A percentile compares a stretch with the other conserved stretches of the same genome.
phyloP scores from a whole-genome alignment of 2,888 invertebrate species.

The Masnerella sp. region DNA sequence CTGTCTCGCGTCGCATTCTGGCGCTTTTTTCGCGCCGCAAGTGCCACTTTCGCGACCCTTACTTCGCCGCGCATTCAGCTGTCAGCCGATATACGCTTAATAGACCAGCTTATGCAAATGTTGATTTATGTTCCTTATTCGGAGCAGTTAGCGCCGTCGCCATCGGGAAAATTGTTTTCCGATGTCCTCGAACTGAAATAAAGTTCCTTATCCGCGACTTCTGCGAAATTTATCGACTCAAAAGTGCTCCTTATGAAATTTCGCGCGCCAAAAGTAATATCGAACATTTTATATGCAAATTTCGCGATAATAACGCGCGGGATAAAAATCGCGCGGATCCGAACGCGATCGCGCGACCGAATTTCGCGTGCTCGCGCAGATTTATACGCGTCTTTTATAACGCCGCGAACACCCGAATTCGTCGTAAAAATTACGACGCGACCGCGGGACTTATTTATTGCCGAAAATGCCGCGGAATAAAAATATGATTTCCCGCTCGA shows the following conservation, averaged over 20 bases:
- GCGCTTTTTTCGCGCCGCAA: constrained; percentile 10
- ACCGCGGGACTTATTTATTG: constrained; percentile 28
- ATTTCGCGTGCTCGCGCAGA: constrained; percentile 1
- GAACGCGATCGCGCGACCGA: too few relatives aligned
- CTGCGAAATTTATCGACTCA: constrained; percentile 13
- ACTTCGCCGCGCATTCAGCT: constrained; percentile 22
- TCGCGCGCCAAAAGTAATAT: constrained; percentile 7
- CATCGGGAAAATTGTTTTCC: constrained; percentile 24
- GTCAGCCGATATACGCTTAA: constrained; percentile 24
- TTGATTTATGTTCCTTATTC: constrained; percentile 25
- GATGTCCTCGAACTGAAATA: constrained; percentile 17
- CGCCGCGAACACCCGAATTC: constrained; percentile 4
- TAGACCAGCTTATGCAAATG: constrained; percentile 33
- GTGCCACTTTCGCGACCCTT: constrained; percentile 14
- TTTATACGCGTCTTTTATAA: constrained; percentile 16
- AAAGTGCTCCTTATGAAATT: constrained; percentile 9
- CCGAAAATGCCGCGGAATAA: constrained; percentile 27
- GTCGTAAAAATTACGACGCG: constrained; percentile 30
- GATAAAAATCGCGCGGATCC: constrained; percentile 13
- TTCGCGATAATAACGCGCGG: constrained; percentile 21
- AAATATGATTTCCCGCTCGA: constrained; percentile 37
- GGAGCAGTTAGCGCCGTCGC: constrained; percentile 12
- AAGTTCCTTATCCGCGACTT: constrained; percentile 9
- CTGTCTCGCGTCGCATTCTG: constrained; percentile 5
- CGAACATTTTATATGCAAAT: constrained; percentile 32